Conservation (phyloP, 2,113 vertebrate genomes). For the Mastomys coucha region DNA sequence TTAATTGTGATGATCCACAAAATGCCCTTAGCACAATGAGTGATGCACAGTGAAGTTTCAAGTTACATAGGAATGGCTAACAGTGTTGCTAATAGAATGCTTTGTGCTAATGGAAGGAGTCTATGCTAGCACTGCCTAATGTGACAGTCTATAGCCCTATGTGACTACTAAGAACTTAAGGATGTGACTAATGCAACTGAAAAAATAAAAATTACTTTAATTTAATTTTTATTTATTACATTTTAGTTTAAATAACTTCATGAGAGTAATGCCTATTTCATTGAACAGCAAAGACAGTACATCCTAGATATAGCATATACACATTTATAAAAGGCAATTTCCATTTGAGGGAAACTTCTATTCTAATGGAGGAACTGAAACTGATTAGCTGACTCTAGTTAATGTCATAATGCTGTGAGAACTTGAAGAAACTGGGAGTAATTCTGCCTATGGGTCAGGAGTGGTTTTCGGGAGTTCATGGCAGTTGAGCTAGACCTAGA, state of each 20-base stretch:
- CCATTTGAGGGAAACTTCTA: background rate
- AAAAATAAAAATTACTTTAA: background rate
- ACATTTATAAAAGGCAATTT: background rate
- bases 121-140: background rate
- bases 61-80: background rate
- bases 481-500: background rate
- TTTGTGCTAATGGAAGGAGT: background rate
- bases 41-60: background rate
- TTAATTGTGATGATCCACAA: background rate
- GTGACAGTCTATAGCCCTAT: background rate
- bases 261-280: background rate
- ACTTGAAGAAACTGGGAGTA: background rate
- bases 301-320: background rate
- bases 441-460: background rate
- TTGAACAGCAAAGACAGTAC: background rate
- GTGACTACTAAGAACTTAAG: background rate
- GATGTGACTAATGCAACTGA: background rate
- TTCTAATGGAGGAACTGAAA: background rate
- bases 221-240: conserved; percentile 43
- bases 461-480: background rate
- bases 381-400: background rate
- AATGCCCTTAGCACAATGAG: background rate
- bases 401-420: background rate
- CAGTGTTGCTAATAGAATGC: background rate
- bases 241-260: background rate